Evolutionary conservation across 2,113 vertebrate genomes (phyloP), one percentile per base, ranked within the genome.

Genomic region (Bagarius yarrelli): DNA sequence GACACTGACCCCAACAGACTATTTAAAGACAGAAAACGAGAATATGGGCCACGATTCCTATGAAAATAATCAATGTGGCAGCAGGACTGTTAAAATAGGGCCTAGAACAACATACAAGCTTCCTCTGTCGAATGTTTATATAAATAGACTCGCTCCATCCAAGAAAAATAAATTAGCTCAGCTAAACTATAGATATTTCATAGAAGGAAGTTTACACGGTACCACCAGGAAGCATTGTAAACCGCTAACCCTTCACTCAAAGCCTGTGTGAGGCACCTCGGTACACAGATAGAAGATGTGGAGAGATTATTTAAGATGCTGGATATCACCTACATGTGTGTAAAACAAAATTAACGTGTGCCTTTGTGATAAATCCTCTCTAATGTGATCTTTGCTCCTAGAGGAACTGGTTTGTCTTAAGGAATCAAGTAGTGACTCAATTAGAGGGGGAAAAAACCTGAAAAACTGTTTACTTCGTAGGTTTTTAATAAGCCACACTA

Each of bases 21-120:
- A 52, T 53, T 64, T 66, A 53, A 67, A 67, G 14, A 64, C 60
- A 64, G n/a, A 52, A 78, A 63, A 32, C 27, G 1, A 67, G 61
- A 25, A 64, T 64, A 53, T 21, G 9, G 34, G 21, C 73, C 47
- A 8, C 50, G 34, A 83, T 61, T 15, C 13, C 25, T n/a, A 13
- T 16, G 67, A 82, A 83, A 86, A 79, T 76, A 32, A 79, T 34
- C 34, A 79, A 19, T 76, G 78, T 21, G 75, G n/a, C 52, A 64
- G 71, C 16, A 14, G 44, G 6, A 63, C 61, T 23, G 63, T 57
- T 81, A 30, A 57, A 85, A 83, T 77, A 83, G 73, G 60, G 44
- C 4, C 30, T 50, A 25, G 67, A 78, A 79, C 34, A 76, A 64
- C 66, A 73, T 61, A 27, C 64, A 76, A 72, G 72, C 75, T 75